Conservation (phyloP, 1,140 invertebrate species). For the Drosophila watanabei region DNA sequence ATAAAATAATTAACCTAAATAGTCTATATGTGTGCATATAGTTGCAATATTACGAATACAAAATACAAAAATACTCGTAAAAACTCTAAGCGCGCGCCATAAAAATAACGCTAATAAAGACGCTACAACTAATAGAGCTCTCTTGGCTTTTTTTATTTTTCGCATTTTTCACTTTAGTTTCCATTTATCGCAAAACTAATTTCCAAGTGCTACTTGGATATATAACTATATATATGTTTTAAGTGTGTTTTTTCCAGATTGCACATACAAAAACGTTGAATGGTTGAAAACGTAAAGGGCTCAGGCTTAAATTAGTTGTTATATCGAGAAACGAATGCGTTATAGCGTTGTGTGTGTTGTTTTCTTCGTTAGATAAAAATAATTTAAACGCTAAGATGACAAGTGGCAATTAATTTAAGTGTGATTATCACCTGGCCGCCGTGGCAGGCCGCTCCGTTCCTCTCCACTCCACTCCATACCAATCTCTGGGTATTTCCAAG, state of each 20-base stretch:
- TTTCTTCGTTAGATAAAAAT: conserved; percentile 76
- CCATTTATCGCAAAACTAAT: conserved; percentile 72
- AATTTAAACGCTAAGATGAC: conserved; percentile 83
- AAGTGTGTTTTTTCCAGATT: conserved; percentile 57
- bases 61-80: conserved; percentile 52
- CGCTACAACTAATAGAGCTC: conserved; percentile 76
- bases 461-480: background rate
- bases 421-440: conserved; percentile 80
- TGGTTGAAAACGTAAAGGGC: conserved; percentile 31
- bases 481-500: conserved; percentile 69
- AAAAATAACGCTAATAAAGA: conserved; percentile 54
- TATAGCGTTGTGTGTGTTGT: conserved; percentile 29
- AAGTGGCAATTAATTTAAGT: conserved; percentile 84
- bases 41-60: conserved; percentile 32
- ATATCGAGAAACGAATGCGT: conserved; percentile 32
- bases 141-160: conserved; percentile 44
- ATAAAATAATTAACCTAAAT: conserved; percentile 74
- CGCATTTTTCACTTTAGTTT: conserved; percentile 23
- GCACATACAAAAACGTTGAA: conserved; percentile 52
- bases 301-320: conserved; percentile 49
- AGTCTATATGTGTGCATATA: conserved; percentile 38
- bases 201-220: conserved; percentile 29
- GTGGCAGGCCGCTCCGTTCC: conserved; percentile 49
- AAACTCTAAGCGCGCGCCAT: conserved; percentile 52
- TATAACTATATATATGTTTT: conserved; percentile 18